Conservation (phyloP, 2,797 vertebrate species). For the Alosa sapidissima region DNA sequence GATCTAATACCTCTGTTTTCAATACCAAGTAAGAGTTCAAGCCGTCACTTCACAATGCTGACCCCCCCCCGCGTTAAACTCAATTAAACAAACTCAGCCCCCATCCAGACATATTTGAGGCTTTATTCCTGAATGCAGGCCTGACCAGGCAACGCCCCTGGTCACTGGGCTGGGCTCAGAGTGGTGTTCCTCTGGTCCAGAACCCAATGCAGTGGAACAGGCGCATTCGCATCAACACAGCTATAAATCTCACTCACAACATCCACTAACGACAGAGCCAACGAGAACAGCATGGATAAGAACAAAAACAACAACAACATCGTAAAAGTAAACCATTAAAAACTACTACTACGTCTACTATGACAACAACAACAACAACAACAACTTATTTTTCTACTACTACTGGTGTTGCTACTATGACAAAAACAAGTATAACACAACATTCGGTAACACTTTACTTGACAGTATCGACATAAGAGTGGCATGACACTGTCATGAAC, state of each 20-base stretch:
- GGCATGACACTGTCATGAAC: too few species aligned
- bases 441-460: too few species aligned
- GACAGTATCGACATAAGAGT: too few species aligned
- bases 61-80: not conserved
- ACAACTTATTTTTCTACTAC: not conserved
- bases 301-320: constrained; percentile 22
- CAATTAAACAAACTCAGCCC: not conserved
- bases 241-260: constrained; percentile 7
- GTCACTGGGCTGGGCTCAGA: not conserved
- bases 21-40: not conserved
- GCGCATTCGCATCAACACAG: not conserved
- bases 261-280: not conserved
- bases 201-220: not conserved
- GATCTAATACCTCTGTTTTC: constrained; percentile 20
- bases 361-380: not conserved
- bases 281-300: not conserved
- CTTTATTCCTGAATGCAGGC: not conserved
- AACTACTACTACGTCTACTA: not conserved
- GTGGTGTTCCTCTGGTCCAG: not conserved
- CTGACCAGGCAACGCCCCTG: not conserved
- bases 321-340: not conserved
- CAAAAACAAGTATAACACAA: not conserved
- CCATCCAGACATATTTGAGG: not conserved
- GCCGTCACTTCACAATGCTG: not conserved
- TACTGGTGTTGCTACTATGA: not conserved